Evolutionary conservation across 2,888 invertebrate genomes (phyloP), one percentile per base, ranked within the genome.

Genomic region (Agapostemon virescens): DNA sequence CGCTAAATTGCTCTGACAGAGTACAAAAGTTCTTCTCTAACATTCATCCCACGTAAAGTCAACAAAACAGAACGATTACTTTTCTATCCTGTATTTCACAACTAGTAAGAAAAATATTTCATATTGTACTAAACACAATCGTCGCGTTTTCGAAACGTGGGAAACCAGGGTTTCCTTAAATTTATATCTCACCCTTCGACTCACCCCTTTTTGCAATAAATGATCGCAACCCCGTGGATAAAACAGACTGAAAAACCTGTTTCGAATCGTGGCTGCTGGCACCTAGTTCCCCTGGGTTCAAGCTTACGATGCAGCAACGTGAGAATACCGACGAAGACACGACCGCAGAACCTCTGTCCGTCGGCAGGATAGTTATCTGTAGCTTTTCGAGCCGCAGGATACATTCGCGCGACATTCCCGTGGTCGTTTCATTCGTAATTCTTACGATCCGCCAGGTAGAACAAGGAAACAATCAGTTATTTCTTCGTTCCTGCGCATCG

Each of bases 331-430:
- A 69, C 66, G 38, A 49, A 26, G 72, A 33, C 42, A 61, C 17
- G 30, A 23, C 38, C 30, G 26, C n/a, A 23, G n/a, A 9, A 30
- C n/a, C 6, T 26, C 42, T 0, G 38, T 52, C 17, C 11, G 73
- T 75, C 52, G 82, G 42, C 67, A 82, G 75, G 23, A 9, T 33
- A 83, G 83, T 55, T 76, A 55, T 55, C 82, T 82, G 70, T 23
- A 68, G 40, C 7, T 33, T 2, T 3, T 17, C 20, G 17, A 23
- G 23, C 0, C 13, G 13, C 9, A 23, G 15, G 23, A 69, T n/a
- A 13, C 40, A 11, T 15, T 33, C 42, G 11, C 26, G n/a, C 66
- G 20, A 63, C 42, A 23, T 13, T 23, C 52, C 42, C 42, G 9
- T 30, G 30, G 45, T 15, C 73, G 64, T n/a, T 69, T 49, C 69